phyloP scores from a whole-genome alignment of 2,888 invertebrate genomes.

The Tetanocera ferruginea region DNA sequence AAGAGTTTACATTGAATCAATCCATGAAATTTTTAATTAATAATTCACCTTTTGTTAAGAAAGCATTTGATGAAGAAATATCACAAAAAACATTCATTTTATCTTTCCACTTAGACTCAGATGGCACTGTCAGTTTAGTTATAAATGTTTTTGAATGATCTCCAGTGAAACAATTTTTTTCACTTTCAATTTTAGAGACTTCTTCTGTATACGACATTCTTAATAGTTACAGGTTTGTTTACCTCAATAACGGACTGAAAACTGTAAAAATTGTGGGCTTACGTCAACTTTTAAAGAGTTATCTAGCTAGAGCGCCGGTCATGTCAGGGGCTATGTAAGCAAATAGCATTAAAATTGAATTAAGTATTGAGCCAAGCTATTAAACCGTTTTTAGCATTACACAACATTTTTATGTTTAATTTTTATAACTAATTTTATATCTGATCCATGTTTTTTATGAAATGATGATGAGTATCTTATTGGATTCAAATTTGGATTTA shows the following conservation, averaged over 20 bases:
- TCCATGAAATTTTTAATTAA: neutral
- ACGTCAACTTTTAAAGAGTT: neutral
- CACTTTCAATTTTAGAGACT: conserved; percentile 68
- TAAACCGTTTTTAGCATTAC: too few relatives aligned
- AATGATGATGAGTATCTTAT: too few relatives aligned
- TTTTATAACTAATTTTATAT: too few relatives aligned
- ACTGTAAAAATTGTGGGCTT: neutral
- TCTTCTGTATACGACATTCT: conserved; percentile 68
- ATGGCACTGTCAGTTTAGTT: conserved; percentile 63
- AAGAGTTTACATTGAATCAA: conserved; percentile 1
- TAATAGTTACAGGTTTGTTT: neutral
- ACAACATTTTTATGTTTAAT: too few relatives aligned
- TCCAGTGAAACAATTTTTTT: conserved; percentile 64
- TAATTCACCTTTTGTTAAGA: conserved; percentile 78
- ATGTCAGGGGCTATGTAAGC: neutral
- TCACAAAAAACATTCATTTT: conserved; percentile 84
- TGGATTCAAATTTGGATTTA: too few relatives aligned
- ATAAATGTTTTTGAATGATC: conserved; percentile 61
- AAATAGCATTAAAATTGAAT: too few relatives aligned
- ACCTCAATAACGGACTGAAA: too few relatives aligned
- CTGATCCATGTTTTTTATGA: too few relatives aligned
- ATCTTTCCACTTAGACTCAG: conserved; percentile 66
- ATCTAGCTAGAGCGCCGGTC: neutral
- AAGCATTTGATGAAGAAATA: conserved; percentile 81
- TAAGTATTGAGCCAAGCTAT: too few relatives aligned